Evolutionary conservation across 2,113 vertebrate genomes (phyloP).

Genomic region (Mormoops blainvillei): DNA sequence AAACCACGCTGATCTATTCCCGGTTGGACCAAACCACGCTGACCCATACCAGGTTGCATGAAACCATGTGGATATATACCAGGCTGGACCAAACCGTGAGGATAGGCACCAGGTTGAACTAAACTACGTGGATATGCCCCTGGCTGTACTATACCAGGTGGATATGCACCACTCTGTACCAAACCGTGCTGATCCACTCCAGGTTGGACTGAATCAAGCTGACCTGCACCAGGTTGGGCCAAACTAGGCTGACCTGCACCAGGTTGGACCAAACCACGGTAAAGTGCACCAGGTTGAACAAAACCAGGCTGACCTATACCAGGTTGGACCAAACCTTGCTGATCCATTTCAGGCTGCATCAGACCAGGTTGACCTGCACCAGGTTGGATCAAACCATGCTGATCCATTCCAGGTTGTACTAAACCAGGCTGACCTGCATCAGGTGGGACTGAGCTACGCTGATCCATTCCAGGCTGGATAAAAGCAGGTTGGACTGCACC

Average conservation of each 20-base stretch:
- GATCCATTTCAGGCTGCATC: background rate
- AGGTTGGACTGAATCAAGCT: background rate
- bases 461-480: background rate
- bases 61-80: accelerated
- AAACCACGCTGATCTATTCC: accelerated
- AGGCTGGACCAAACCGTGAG: background rate
- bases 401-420: background rate
- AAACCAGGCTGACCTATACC: background rate
- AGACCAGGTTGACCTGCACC: accelerated
- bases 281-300: accelerated
- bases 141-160: background rate
- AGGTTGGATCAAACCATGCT: background rate
- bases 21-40: accelerated
- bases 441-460: background rate
- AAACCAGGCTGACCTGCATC: background rate
- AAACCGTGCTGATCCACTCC: background rate
- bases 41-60: background rate
- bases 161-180: background rate
- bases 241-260: background rate
- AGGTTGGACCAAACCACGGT: background rate
- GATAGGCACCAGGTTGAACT: background rate
- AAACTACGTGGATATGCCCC: accelerated
- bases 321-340: background rate
- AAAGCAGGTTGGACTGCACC: background rate
- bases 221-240: background rate